phyloP scores from a whole-genome alignment of 1,140 invertebrate species.

The Tetraneura akinire region DNA sequence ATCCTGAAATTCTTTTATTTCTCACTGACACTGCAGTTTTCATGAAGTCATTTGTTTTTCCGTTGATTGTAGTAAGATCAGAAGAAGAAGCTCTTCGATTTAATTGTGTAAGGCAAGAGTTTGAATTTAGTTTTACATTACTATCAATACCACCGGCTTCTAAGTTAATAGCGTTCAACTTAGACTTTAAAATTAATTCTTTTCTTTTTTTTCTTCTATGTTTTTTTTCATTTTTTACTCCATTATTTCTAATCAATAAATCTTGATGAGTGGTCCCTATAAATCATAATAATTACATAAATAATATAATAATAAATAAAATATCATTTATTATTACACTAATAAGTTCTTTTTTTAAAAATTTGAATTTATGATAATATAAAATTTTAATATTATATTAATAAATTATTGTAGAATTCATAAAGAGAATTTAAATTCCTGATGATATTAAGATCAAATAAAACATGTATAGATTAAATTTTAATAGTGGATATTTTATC shows the following conservation, averaged over 20 bases:
- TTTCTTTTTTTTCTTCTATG: constrained; percentile 59
- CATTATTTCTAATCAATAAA: constrained; percentile 60
- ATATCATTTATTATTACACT: no score
- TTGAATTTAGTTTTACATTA: background rate
- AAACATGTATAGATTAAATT: no score
- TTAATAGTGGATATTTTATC: no score
- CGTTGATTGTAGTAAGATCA: constrained; percentile 30
- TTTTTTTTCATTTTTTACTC: constrained; percentile 55
- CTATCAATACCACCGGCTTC: constrained; percentile 41
- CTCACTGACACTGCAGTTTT: constrained; percentile 49
- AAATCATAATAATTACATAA: background rate
- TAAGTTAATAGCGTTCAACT: constrained; percentile 49
- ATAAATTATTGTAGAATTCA: no score
- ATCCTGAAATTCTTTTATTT: constrained; percentile 40
- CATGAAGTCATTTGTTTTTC: constrained; percentile 28
- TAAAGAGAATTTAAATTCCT: no score
- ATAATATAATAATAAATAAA: no score
- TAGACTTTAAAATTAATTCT: constrained; percentile 59
- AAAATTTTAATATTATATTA: no score
- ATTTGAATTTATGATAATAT: no score
- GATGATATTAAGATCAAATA: no score
- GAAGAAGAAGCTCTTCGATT: constrained; percentile 51
- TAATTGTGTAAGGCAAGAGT: background rate
- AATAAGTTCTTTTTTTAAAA: no score
- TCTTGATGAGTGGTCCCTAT: constrained; percentile 59